Evolutionary conservation across 2,113 vertebrate genomes (phyloP).

Genomic region (Lycaon pictus): DNA sequence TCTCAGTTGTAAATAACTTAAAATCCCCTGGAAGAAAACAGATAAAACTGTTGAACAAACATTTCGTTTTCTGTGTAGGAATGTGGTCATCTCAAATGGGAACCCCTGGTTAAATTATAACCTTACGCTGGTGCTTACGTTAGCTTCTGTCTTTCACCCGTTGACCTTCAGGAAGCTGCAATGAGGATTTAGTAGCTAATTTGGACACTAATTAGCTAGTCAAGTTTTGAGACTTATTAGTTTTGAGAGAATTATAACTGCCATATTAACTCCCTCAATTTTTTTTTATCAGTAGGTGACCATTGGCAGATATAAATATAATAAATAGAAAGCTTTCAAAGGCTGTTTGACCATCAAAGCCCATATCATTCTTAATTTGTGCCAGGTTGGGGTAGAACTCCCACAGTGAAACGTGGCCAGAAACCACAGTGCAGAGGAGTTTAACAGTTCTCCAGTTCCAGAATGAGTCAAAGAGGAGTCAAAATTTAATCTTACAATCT

Average conservation of each 20-base stretch:
- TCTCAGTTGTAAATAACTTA: constrained; percentile 21
- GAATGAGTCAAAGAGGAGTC: constrained; percentile 17
- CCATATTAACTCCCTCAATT: not conserved
- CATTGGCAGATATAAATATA: not conserved
- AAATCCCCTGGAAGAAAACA: constrained; percentile 4
- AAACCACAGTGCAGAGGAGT: constrained; percentile 19
- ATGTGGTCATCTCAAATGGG: constrained; percentile 58
- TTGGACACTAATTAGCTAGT: constrained; percentile 54
- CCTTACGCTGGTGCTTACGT: constrained; percentile 56
- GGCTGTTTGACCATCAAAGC: not conserved
- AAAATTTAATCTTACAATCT: constrained; percentile 55
- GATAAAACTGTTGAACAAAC: constrained; percentile 49
- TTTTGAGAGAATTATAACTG: constrained; percentile 29
- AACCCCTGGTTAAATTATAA: constrained; percentile 78
- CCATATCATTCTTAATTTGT: constrained; percentile 42
- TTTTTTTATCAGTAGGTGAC: constrained; percentile 41
- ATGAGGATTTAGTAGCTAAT: not conserved
- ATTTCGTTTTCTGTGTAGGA: constrained; percentile 61
- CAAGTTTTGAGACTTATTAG: constrained; percentile 24
- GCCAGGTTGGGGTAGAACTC: constrained; percentile 50
- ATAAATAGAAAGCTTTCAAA: constrained; percentile 16
- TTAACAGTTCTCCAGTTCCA: not conserved
- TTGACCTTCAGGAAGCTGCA: constrained; percentile 67
- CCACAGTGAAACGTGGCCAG: constrained; percentile 27
- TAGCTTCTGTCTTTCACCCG: constrained; percentile 40